These are phyloP conservation scores for Carcinoscorpius rotundicauda DNA, from an alignment of 1,140 invertebrate genomes.

Conservation along the genomic window DNA sequence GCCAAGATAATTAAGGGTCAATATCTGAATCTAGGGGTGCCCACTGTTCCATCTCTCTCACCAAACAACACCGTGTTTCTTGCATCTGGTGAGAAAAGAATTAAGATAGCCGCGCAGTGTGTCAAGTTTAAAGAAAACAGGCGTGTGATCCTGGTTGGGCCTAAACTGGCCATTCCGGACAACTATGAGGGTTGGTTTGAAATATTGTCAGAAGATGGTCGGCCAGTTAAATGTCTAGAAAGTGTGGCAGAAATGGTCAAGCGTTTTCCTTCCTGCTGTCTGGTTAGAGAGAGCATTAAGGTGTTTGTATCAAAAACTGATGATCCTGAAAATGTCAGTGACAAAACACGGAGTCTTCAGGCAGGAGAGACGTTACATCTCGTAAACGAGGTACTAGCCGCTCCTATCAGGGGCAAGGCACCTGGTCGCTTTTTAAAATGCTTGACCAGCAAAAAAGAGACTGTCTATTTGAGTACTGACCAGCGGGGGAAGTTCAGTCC, in stretches of 20 bases:
- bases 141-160: constrained; percentile 59
- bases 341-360: constrained; percentile 53
- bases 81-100: constrained; percentile 61
- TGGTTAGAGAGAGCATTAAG: constrained; percentile 74
- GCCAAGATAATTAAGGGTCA: constrained; percentile 85
- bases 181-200: constrained; percentile 89
- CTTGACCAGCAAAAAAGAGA: constrained; percentile 68
- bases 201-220: constrained; percentile 80
- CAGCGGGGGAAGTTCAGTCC: constrained; percentile 80
- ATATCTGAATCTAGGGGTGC: constrained; percentile 73
- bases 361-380: constrained; percentile 67
- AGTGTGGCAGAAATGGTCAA: constrained; percentile 67
- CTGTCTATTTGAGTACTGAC: constrained; percentile 65
- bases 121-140: constrained; percentile 77
- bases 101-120: constrained; percentile 72
- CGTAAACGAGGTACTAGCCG: constrained; percentile 50
- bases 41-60: constrained; percentile 65
- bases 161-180: constrained; percentile 74
- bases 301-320: constrained; percentile 45
- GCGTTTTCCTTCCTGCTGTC: constrained; percentile 58
- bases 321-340: constrained; percentile 47
- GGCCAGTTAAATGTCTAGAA: constrained; percentile 78
- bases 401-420: constrained; percentile 32
- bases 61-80: constrained; percentile 71
- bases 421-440: constrained; percentile 61